A percentile compares a stretch with the other conserved stretches of the same genome.
phyloP scores from a whole-genome alignment of 2,113 vertebrate species.

The Labrus mixtus region DNA sequence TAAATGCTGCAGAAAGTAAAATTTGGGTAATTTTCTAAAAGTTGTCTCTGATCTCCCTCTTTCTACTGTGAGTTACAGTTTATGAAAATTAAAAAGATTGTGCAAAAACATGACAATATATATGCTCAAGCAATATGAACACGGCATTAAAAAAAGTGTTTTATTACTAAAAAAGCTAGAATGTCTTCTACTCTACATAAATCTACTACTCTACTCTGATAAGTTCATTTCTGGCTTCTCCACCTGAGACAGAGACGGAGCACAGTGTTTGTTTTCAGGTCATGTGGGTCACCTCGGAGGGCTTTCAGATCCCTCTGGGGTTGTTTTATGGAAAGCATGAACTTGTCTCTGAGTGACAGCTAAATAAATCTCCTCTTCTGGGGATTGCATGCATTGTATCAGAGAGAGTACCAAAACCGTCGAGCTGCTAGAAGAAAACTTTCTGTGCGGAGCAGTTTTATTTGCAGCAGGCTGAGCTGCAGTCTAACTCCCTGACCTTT shows the following conservation, averaged over 20 bases:
- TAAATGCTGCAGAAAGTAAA: too few relatives aligned
- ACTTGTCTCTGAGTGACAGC: slow-evolving; percentile 24
- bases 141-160: neutral
- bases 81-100: neutral
- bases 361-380: slow-evolving; percentile 17
- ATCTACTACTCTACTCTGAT: slow-evolving; percentile 2
- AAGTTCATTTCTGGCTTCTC: slow-evolving; percentile 1
- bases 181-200: neutral
- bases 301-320: slow-evolving; percentile 21
- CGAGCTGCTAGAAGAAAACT: neutral
- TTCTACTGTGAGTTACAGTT: neutral
- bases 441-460: neutral
- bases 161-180: neutral
- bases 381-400: slow-evolving; percentile 1
- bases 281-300: slow-evolving; percentile 37
- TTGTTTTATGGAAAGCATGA: slow-evolving; percentile 50
- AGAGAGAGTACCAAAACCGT: neutral
- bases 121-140: neutral
- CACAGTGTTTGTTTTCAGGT: slow-evolving; percentile 44
- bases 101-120: neutral
- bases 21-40: too few relatives aligned
- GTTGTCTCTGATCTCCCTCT: neutral
- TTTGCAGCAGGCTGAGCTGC: slow-evolving; percentile 3
- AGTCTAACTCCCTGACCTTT: slow-evolving; percentile 56
- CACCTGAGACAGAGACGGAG: slow-evolving; percentile 27